A percentile compares a stretch with the other conserved stretches of the same genome.
phyloP scores from a whole-genome alignment of 2,113 vertebrate genomes.

The Garra rufa region DNA sequence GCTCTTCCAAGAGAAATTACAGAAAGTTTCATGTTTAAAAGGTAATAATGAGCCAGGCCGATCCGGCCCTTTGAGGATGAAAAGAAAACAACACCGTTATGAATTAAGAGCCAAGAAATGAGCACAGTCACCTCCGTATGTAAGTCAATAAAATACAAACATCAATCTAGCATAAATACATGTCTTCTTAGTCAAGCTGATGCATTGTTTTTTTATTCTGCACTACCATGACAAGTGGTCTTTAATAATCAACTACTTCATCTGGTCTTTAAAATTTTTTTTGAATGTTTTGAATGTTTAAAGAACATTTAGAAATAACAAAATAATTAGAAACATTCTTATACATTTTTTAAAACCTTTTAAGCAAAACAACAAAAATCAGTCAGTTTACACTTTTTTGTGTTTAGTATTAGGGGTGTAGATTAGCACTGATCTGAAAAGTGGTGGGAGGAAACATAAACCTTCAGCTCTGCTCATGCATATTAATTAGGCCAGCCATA shows the following conservation, averaged over 20 bases:
- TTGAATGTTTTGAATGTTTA: too few relatives aligned
- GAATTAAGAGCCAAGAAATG: slow-evolving; percentile 30
- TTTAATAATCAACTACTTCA: neutral
- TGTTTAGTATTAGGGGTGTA: too few relatives aligned
- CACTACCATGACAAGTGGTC: neutral
- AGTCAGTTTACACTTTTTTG: too few relatives aligned
- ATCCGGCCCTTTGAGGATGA: slow-evolving; percentile 21
- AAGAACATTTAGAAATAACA: too few relatives aligned
- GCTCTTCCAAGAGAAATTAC: slow-evolving; percentile 54
- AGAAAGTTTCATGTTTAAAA: slow-evolving; percentile 56
- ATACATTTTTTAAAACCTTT: too few relatives aligned
- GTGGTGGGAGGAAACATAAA: too few relatives aligned
- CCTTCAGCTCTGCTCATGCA: too few relatives aligned
- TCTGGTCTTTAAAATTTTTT: too few relatives aligned
- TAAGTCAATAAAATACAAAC: neutral
- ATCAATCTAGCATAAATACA: neutral
- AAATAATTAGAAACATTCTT: too few relatives aligned
- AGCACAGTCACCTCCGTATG: neutral
- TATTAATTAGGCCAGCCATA: too few relatives aligned
- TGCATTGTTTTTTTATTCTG: neutral
- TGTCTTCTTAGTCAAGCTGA: neutral
- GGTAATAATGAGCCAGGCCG: slow-evolving; percentile 24
- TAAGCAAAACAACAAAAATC: too few relatives aligned
- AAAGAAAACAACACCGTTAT: slow-evolving; percentile 43
- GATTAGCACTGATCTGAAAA: too few relatives aligned